Percentiles rank a stretch among this genome's conserved stretches.
Conservation (phyloP, 1,140 invertebrate species). For the Pachypsylla venusta region DNA sequence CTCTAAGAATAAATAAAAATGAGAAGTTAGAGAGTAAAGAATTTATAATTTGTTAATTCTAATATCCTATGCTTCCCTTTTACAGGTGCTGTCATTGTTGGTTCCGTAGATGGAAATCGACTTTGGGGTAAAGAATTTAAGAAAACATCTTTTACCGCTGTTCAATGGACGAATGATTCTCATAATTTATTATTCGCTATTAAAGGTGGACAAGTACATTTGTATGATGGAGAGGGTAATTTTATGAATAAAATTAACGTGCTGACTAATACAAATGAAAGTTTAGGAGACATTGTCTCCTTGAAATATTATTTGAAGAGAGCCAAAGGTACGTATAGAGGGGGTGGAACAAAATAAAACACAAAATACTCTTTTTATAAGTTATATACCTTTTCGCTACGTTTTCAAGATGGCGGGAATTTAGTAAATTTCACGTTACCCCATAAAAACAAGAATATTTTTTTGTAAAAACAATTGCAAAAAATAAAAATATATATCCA, state of each 20-base stretch:
- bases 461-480: no score
- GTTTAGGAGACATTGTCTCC: neutral
- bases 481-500: no score
- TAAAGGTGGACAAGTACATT: slow-evolving; percentile 76
- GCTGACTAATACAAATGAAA: neutral
- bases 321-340: neutral
- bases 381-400: no score
- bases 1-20: no score
- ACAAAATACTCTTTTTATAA: no score
- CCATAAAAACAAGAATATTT: no score
- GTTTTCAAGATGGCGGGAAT: no score
- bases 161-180: slow-evolving; percentile 93
- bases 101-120: slow-evolving; percentile 92
- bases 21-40: neutral
- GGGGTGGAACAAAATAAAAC: no score
- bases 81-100: slow-evolving; percentile 67
- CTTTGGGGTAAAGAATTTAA: slow-evolving; percentile 97
- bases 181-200: slow-evolving; percentile 81
- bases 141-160: slow-evolving; percentile 50
- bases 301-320: neutral
- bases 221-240: slow-evolving; percentile 84
- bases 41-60: slow-evolving; percentile 2
- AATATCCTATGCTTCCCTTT: slow-evolving; percentile 9
- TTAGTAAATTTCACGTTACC: no score
- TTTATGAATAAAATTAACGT: slow-evolving; percentile 17